Percentiles rank a stretch among this genome's conserved stretches.
Conservation (phyloP, 2,113 vertebrate species). For the Corythornis madagascariensis region DNA sequence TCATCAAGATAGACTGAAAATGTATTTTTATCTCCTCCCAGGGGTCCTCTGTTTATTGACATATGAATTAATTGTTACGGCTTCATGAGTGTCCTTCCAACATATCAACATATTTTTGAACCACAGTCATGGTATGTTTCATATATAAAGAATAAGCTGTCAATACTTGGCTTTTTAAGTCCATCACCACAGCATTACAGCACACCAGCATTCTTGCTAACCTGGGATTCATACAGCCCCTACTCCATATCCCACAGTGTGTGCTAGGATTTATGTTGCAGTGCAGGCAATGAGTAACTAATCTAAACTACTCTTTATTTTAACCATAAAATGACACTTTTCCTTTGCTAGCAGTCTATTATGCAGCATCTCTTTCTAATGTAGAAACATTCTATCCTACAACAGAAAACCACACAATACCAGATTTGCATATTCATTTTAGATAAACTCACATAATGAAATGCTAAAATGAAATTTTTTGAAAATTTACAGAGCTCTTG, state of each 20-base stretch:
- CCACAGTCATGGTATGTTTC: neutral
- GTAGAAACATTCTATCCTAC: neutral
- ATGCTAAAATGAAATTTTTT: neutral
- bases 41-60: neutral
- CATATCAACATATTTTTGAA: neutral
- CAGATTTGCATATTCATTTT: neutral
- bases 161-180: neutral
- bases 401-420: neutral
- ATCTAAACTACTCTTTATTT: neutral
- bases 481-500: neutral
- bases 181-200: neutral
- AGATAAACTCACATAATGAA: neutral
- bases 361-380: neutral
- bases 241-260: neutral
- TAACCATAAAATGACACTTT: neutral
- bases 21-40: neutral
- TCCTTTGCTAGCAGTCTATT: neutral
- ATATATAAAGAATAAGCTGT: neutral
- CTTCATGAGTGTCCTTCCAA: neutral
- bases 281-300: neutral
- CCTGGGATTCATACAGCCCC: neutral
- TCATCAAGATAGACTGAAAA: neutral
- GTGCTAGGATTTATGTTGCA: neutral
- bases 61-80: neutral
- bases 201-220: neutral